Conservation (phyloP, 2,113 vertebrate species). For the Xiphophorus maculatus region DNA sequence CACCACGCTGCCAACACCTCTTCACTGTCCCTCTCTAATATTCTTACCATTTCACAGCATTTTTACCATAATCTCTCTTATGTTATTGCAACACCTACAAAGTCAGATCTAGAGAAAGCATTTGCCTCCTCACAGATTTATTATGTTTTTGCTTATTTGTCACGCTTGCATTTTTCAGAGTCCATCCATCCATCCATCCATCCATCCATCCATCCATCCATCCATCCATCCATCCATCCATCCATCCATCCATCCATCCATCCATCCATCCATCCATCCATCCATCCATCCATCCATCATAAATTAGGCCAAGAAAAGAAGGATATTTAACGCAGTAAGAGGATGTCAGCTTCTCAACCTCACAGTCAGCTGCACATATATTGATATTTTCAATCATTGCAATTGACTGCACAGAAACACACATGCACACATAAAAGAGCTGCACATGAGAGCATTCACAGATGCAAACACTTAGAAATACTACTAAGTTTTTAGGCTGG, state of each 20-base stretch:
- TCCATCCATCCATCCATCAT: not conserved
- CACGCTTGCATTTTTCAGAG: too few species aligned
- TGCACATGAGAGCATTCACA: slow-evolving; percentile 41
- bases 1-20: slow-evolving; percentile 41
- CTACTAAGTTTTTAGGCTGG: slow-evolving; percentile 52
- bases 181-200: too few species aligned
- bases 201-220: too few species aligned
- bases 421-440: slow-evolving; percentile 7
- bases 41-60: slow-evolving; percentile 47
- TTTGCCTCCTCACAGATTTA: too few species aligned
- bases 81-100: slow-evolving; percentile 57
- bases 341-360: slow-evolving; percentile 45
- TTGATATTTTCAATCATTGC: slow-evolving; percentile 50
- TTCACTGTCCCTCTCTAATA: slow-evolving; percentile 26
- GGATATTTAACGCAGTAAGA: slow-evolving; percentile 24
- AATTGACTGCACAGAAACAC: slow-evolving; percentile 9
- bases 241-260: too few species aligned
- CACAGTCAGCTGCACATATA: slow-evolving; percentile 22
- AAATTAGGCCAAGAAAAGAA: slow-evolving; percentile 4
- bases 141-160: too few species aligned
- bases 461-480: slow-evolving; percentile 42
- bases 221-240: too few species aligned
- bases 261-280: not conserved
- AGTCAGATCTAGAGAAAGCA: not conserved
- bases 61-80: slow-evolving; percentile 73